Evolutionary conservation across 2,797 vertebrate genomes (phyloP).

Genomic region (Megalops cyprinoides): DNA sequence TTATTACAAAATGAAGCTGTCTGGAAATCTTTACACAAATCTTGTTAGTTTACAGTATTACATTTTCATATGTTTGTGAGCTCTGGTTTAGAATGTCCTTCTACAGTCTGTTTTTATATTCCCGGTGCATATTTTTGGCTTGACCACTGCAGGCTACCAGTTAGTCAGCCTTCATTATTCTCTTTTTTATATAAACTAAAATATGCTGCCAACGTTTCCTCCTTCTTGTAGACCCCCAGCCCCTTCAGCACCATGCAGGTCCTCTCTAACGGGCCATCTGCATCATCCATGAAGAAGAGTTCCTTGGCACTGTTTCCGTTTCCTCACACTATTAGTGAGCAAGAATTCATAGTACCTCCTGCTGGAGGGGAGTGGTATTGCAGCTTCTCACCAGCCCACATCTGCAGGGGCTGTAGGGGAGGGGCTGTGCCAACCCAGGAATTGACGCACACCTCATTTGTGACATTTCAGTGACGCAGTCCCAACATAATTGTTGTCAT

Average conservation of each 20-base stretch:
- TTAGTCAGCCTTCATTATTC: neutral
- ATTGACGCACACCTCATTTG: neutral
- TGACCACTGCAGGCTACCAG: constrained; percentile 13
- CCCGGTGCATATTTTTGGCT: constrained; percentile 11
- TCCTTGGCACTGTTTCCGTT: too few relatives aligned
- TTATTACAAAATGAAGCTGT: constrained; percentile 63
- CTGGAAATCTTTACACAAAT: constrained; percentile 67
- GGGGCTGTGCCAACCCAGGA: neutral
- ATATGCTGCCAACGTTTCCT: neutral
- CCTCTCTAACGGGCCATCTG: neutral
- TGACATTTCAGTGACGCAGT: neutral
- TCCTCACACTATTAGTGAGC: neutral
- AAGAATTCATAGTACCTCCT: neutral
- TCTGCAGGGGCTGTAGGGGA: neutral
- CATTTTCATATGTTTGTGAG: constrained; percentile 37
- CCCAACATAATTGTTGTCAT: neutral
- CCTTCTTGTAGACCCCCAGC: neutral
- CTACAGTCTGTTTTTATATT: constrained; percentile 16
- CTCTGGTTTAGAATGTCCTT: constrained; percentile 14
- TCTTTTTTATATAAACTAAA: neutral
- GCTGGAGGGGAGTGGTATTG: neutral
- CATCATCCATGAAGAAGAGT: neutral
- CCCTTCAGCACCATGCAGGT: neutral
- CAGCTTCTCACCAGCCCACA: neutral
- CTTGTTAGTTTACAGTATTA: constrained; percentile 72